A percentile compares a stretch with the other conserved stretches of the same genome.
Evolutionary conservation across 2,797 vertebrate genomes (phyloP).

Genomic region (Pelodytes ibericus): DNA sequence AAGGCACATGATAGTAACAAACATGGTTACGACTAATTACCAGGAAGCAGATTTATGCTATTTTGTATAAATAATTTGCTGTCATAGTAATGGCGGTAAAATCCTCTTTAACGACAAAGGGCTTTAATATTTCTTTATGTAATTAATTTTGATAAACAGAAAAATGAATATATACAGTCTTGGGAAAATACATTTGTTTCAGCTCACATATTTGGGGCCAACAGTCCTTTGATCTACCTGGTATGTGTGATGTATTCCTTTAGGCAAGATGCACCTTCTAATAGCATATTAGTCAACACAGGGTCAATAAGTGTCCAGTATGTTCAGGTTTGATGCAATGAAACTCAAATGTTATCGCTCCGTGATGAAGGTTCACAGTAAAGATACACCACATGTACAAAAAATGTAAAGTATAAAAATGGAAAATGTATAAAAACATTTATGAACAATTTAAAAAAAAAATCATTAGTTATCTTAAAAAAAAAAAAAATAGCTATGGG

Average conservation of each 20-base stretch:
- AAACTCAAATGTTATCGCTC: background rate
- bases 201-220: too few species aligned
- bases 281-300: too few species aligned
- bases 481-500: background rate
- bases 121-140: background rate
- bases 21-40: slow-evolving; percentile 90
- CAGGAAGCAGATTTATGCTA: slow-evolving; percentile 70
- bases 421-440: slow-evolving; percentile 36
- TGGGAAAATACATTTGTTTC: background rate
- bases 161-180: slow-evolving; percentile 29
- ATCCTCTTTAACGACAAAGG: background rate
- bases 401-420: slow-evolving; percentile 43
- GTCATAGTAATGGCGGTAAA: slow-evolving; percentile 8
- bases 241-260: too few species aligned
- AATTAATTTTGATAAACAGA: background rate
- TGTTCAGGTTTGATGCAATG: too few species aligned
- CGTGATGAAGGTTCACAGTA: background rate
- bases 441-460: slow-evolving; percentile 22
- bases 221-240: too few species aligned
- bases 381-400: slow-evolving; percentile 23
- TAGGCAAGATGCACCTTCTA: too few species aligned
- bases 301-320: background rate
- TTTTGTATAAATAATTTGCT: slow-evolving; percentile 60
- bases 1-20: slow-evolving; percentile 98
- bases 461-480: slow-evolving; percentile 28